These are phyloP conservation scores for Elanoides forficatus DNA, from an alignment of 2,113 vertebrate genomes.

Conservation along the genomic window DNA sequence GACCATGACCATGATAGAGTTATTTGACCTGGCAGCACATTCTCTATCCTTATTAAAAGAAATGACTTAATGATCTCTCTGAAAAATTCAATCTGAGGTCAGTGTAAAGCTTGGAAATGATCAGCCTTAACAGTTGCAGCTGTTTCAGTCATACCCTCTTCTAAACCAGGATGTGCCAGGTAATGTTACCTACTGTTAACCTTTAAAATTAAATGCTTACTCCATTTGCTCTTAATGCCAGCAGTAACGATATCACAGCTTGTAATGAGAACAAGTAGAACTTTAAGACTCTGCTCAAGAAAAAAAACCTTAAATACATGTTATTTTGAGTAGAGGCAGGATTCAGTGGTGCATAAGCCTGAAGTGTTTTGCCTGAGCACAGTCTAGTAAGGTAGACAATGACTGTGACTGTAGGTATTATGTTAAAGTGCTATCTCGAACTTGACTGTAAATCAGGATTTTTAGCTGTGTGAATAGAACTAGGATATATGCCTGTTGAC, in stretches of 20 bases:
- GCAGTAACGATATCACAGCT: not conserved
- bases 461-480: not conserved
- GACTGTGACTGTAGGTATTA: not conserved
- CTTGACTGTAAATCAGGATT: not conserved
- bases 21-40: not conserved
- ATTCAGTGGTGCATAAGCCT: not conserved
- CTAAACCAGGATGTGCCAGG: not conserved
- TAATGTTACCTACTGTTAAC: accelerated
- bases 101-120: not conserved
- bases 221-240: not conserved
- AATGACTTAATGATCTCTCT: not conserved
- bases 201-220: not conserved
- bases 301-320: not conserved
- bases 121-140: not conserved
- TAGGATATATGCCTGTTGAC: not conserved
- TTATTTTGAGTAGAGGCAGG: not conserved
- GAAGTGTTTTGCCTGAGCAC: not conserved
- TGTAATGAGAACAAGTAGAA: not conserved
- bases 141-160: not conserved
- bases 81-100: not conserved
- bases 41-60: not conserved
- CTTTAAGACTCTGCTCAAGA: not conserved
- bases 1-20: not conserved
- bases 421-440: not conserved
- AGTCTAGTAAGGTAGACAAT: not conserved